A percentile compares a stretch with the other conserved stretches of the same genome.
These are phyloP conservation scores for Crepidodera aurea DNA, from an alignment of 2,888 invertebrate genomes.

Conservation along the genomic window DNA sequence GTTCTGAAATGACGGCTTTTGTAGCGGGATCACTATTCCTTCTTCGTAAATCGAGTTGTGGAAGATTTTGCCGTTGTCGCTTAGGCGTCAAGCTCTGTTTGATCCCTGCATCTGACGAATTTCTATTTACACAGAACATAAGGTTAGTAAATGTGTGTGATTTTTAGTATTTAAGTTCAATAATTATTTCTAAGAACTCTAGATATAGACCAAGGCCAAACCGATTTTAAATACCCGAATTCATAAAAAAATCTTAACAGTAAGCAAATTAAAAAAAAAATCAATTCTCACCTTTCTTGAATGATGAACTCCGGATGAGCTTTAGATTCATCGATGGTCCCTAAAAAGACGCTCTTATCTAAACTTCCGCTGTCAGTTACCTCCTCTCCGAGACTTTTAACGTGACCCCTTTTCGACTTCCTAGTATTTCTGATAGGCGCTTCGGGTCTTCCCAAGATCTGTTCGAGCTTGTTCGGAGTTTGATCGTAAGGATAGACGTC, in stretches of 20 bases:
- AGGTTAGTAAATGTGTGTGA: neutral
- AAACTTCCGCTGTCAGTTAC: constrained; percentile 57
- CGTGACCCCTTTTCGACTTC: constrained; percentile 55
- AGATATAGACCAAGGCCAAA: no score
- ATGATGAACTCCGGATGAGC: constrained; percentile 40
- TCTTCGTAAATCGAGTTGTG: constrained; percentile 66
- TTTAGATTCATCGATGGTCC: constrained; percentile 59
- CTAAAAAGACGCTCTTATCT: constrained; percentile 54
- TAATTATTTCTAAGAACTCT: no score
- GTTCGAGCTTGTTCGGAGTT: constrained; percentile 58
- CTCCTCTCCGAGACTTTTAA: constrained; percentile 64
- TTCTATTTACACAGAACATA: constrained; percentile 7
- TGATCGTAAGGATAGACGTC: constrained; percentile 52
- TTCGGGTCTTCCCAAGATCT: constrained; percentile 58
- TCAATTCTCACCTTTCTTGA: constrained; percentile 30
- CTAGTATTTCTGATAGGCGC: constrained; percentile 53
- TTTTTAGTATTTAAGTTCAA: no score
- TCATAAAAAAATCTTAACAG: no score
- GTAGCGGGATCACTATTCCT: constrained; percentile 79
- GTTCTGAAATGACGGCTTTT: constrained; percentile 59
- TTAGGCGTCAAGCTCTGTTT: constrained; percentile 53
- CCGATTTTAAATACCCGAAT: no score
- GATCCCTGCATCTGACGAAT: constrained; percentile 9
- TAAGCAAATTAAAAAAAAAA: no score
- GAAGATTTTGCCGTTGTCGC: constrained; percentile 53